Evolutionary conservation across 2,888 invertebrate species (phyloP), one percentile per base, ranked within the genome.

Genomic region (Escarpia spicata): DNA sequence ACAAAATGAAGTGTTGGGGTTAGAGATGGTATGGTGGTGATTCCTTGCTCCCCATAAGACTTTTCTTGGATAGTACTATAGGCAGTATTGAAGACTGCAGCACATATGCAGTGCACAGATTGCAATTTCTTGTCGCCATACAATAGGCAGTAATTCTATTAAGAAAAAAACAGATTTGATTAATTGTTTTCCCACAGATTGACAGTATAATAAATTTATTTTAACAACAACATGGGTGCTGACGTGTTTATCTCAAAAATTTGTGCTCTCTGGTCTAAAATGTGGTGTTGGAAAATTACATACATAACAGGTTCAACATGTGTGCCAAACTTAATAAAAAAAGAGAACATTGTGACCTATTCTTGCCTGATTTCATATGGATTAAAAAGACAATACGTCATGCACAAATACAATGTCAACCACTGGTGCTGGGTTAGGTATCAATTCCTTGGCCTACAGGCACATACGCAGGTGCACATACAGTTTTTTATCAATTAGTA

Each of bases 401-500:
- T 52, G 52, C 52, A 52, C 52, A 12, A 15, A 52, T 52, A 15
- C 15, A 9, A 9, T 52, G 52, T 15, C 52, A 52, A 9, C 15
- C 10, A 12, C 3, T 26, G 4, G 26, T 75, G 26, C 26, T 6
- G 26, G 4, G 2, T 26, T 3, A 75, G 6, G 26, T 75, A 75
- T 75, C 75, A 19, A 19, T 75, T 75, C 75, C 26, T 75, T 75
- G 75, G 75, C 75, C 75, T 26, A 26, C 26, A 75, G 2, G 75
- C 75, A 2, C 19, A n/a, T 26, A 6, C n/a, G 75, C 75, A 75
- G 19, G 75, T 75, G 75, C n/a, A n/a, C 26, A 26, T 26, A 26
- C 75, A 75, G n/a, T 75, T 75, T 52, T 75, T 75, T 75, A n/a
- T 75, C 75, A 75, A 26, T 75, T 75, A n/a, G 75, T 75, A 75